phyloP scores from a whole-genome alignment of 2,797 vertebrate genomes.

The Halcyon smyrnensis region DNA sequence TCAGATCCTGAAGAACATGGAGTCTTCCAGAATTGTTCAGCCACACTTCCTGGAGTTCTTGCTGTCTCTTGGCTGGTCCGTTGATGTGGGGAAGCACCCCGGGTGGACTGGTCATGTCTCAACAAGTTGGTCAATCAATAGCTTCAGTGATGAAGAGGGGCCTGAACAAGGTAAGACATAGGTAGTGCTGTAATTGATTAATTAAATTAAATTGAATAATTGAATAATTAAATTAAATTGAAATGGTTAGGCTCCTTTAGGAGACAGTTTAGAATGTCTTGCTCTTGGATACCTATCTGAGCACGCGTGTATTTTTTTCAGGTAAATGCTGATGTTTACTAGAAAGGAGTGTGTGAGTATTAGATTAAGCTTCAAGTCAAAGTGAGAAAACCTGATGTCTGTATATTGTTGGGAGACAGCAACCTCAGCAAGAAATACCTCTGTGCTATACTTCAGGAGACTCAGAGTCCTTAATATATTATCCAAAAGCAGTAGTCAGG shows the following conservation, averaged over 20 bases:
- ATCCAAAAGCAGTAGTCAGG: not conserved
- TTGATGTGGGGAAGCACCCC: constrained; percentile 87
- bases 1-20: constrained; percentile 92
- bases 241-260: not conserved
- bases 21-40: constrained; percentile 85
- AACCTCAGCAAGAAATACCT: not conserved
- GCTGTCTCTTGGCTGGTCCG: constrained; percentile 88
- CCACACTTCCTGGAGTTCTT: constrained; percentile 91
- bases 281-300: not conserved
- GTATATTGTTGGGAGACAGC: not conserved
- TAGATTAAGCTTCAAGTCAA: not conserved
- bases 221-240: not conserved
- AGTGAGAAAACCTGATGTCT: not conserved
- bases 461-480: not conserved
- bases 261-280: not conserved
- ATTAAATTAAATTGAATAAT: no score
- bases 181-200: not conserved
- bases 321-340: not conserved
- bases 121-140: constrained; percentile 96
- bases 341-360: not conserved
- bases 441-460: not conserved
- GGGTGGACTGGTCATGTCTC: constrained; percentile 90
- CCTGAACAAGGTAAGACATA: constrained; percentile 82
- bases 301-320: not conserved
- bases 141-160: constrained; percentile 81